phyloP scores from a whole-genome alignment of 2,797 vertebrate species.

The Acomys russatus region DNA sequence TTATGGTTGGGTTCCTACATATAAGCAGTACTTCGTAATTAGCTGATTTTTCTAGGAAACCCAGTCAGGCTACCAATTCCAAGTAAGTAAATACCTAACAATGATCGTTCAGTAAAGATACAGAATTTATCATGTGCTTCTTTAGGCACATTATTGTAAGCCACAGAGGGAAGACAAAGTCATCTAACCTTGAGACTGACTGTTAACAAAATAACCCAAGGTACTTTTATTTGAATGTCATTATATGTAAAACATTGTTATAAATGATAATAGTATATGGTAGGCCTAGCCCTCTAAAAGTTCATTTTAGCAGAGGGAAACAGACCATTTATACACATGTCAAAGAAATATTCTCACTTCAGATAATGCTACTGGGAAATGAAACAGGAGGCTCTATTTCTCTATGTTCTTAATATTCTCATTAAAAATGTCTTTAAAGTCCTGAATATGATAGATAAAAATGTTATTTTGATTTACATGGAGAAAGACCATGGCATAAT shows the following conservation, averaged over 20 bases:
- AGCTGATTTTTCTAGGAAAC: conserved; percentile 28
- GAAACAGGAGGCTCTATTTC: conserved; percentile 22
- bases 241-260: conserved; percentile 17
- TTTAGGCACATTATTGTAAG: not conserved
- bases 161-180: not conserved
- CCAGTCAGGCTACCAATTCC: conserved; percentile 20
- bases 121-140: not conserved
- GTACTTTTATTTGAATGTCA: not conserved
- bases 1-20: not conserved
- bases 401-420: not conserved
- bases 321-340: not conserved
- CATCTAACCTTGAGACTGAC: not conserved
- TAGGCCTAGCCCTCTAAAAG: not conserved
- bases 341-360: not conserved
- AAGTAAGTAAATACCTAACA: not conserved
- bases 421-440: conserved; percentile 38
- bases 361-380: conserved; percentile 1
- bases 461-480: conserved; percentile 42
- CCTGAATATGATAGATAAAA: not conserved
- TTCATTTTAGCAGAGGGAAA: not conserved
- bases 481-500: conserved; percentile 17
- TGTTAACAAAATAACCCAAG: conserved; percentile 26
- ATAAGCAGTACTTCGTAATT: not conserved
- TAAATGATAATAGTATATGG: not conserved
- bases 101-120: not conserved